A percentile compares a stretch with the other conserved stretches of the same genome.
Evolutionary conservation across 2,888 invertebrate species (phyloP).

Genomic region (Drosophila barbarae): DNA sequence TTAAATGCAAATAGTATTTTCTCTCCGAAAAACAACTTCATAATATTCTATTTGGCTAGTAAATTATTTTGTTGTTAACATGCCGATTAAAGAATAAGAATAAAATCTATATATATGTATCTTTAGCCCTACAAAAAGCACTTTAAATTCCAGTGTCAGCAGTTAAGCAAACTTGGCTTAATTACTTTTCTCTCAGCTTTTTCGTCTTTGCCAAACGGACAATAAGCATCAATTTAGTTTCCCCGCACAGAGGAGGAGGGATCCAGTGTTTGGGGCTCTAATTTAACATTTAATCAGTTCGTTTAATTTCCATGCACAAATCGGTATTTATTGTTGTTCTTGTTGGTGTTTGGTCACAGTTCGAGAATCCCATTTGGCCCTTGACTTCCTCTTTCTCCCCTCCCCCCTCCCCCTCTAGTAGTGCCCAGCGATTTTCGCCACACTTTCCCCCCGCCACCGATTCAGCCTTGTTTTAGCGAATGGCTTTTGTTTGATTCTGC

Average conservation of each 20-base stretch:
- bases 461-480: slow-evolving; percentile 18
- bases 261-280: slow-evolving; percentile 35
- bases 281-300: slow-evolving; percentile 65
- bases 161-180: slow-evolving; percentile 19
- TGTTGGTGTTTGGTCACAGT: slow-evolving; percentile 39
- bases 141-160: neutral
- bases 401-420: neutral
- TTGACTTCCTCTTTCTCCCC: slow-evolving; percentile 34
- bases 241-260: neutral
- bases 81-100: neutral
- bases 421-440: neutral
- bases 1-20: neutral
- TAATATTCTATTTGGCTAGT: neutral
- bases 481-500: slow-evolving; percentile 56
- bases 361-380: slow-evolving; percentile 34
- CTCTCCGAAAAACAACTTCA: neutral
- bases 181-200: slow-evolving; percentile 20
- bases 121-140: neutral
- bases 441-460: neutral
- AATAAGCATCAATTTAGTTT: slow-evolving; percentile 31
- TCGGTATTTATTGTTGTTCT: slow-evolving; percentile 36
- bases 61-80: neutral
- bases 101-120: neutral
- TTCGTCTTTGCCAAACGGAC: slow-evolving; percentile 24
- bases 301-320: slow-evolving; percentile 58